These are phyloP conservation scores for Acanthis flammea DNA, from an alignment of 2,797 vertebrate genomes.

Conservation along the genomic window DNA sequence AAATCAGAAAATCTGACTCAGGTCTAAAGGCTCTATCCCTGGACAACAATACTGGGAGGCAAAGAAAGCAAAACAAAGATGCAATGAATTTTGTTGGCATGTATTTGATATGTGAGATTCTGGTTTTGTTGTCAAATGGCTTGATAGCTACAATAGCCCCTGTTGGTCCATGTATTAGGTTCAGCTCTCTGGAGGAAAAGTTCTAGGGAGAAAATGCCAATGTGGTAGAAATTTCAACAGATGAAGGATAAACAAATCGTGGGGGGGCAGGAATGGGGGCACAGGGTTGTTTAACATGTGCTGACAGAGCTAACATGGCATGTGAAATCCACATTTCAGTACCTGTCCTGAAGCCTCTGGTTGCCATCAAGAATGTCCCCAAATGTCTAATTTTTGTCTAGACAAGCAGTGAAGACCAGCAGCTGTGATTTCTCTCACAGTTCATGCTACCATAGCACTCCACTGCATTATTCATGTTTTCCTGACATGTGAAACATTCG, in stretches of 20 bases:
- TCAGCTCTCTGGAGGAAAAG: background rate
- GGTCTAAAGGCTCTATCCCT: background rate
- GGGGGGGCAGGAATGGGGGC: accelerated
- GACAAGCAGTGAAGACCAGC: background rate
- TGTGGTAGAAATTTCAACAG: background rate
- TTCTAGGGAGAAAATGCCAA: background rate
- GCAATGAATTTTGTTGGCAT: background rate
- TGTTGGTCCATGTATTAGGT: background rate
- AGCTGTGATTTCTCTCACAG: background rate
- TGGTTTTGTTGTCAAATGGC: background rate
- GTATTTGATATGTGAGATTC: background rate
- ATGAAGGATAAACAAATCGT: background rate
- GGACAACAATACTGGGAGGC: background rate
- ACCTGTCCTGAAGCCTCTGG: background rate
- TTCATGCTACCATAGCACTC: background rate
- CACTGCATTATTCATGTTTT: background rate
- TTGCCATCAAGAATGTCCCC: background rate
- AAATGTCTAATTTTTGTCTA: background rate
- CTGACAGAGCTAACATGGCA: background rate
- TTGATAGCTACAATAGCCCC: background rate
- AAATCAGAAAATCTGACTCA: background rate
- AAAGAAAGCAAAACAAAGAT: background rate
- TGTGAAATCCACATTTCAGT: background rate
- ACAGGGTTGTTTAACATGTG: background rate
- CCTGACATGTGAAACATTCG: background rate